Evolutionary conservation across 2,888 invertebrate genomes (phyloP).

Genomic region (Uloborus plumipes): DNA sequence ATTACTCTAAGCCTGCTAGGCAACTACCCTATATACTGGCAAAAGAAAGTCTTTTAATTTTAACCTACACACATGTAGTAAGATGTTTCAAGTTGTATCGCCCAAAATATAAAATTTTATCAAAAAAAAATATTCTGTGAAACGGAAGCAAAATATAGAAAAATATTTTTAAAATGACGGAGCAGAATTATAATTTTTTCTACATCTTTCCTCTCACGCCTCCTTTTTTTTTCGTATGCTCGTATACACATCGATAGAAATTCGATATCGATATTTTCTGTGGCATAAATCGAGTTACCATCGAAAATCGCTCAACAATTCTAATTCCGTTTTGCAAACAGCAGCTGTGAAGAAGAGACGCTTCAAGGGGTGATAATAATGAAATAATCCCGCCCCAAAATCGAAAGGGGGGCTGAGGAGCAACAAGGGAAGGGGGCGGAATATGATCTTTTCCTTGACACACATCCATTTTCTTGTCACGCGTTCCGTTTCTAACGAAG

Average conservation of each 20-base stretch:
- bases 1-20: no score
- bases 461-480: conserved; percentile 57
- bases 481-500: conserved; percentile 49
- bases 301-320: conserved; percentile 61
- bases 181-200: conserved; percentile 32
- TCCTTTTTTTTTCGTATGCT: not conserved
- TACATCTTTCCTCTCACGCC: conserved; percentile 17
- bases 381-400: conserved; percentile 42
- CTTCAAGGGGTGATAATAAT: conserved; percentile 44
- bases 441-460: conserved; percentile 38
- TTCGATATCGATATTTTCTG: conserved; percentile 57
- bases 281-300: conserved; percentile 44
- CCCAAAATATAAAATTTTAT: no score
- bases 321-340: conserved; percentile 62
- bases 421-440: not conserved
- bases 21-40: no score
- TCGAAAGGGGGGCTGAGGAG: not conserved
- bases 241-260: conserved; percentile 43
- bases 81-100: no score
- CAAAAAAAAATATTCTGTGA: no score
- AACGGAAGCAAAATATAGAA: no score
- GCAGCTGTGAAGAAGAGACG: conserved; percentile 13
- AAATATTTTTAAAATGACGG: not conserved
- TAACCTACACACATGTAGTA: no score
- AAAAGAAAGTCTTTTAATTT: no score